phyloP scores from a whole-genome alignment of 2,888 invertebrate species.

The Eustalomyia histrio region DNA sequence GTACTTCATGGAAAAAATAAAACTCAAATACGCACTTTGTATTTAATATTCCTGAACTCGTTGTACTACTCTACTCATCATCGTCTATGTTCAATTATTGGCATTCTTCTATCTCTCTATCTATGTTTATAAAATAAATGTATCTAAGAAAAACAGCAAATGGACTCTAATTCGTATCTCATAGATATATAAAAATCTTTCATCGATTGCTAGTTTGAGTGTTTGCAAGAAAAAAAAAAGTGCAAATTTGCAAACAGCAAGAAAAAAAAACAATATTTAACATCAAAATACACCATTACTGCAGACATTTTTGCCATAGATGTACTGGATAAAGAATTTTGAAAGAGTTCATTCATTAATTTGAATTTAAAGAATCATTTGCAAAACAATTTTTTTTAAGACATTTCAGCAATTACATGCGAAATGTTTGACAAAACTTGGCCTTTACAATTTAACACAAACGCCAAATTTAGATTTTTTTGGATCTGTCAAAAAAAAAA shows the following conservation, averaged over 20 bases:
- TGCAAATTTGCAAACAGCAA: not conserved
- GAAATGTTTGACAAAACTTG: too few species aligned
- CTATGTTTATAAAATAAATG: not conserved
- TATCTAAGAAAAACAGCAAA: not conserved
- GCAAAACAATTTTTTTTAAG: too few species aligned
- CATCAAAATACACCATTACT: not conserved
- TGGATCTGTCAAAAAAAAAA: too few species aligned
- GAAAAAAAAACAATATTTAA: not conserved
- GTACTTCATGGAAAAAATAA: not conserved
- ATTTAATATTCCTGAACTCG: not conserved
- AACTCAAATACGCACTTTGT: not conserved
- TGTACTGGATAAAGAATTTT: not conserved
- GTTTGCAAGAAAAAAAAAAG: not conserved
- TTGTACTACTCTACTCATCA: too few species aligned
- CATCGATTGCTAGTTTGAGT: not conserved
- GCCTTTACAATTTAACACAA: too few species aligned
- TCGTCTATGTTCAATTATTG: too few species aligned
- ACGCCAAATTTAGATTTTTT: too few species aligned
- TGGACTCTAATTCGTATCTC: not conserved
- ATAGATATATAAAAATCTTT: not conserved
- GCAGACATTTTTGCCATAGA: not conserved
- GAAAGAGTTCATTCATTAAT: not conserved
- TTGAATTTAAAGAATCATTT: not conserved
- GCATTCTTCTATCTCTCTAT: too few species aligned
- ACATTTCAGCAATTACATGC: too few species aligned